Conservation (phyloP, 2,797 vertebrate species). For the Threskiornis aethiopicus region DNA sequence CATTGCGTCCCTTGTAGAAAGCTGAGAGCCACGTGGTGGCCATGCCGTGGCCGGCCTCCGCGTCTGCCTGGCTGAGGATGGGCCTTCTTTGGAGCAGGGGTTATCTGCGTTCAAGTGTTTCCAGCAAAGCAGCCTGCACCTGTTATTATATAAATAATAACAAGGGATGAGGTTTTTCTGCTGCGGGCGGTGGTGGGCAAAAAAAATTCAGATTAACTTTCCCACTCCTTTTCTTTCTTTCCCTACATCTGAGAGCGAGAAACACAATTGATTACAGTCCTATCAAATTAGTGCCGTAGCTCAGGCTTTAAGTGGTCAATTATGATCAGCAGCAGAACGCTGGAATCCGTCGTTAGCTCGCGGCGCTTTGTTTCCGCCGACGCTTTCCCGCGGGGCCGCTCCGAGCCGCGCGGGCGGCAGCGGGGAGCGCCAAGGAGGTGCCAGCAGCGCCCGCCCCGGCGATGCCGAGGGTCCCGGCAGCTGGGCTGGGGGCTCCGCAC, state of each 20-base stretch:
- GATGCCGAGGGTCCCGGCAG: background rate
- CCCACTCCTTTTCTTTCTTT: background rate
- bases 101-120: background rate
- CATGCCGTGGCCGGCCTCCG: background rate
- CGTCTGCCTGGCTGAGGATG: background rate
- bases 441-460: background rate
- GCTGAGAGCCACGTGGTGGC: background rate
- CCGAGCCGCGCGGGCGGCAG: background rate
- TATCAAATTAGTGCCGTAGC: constrained; percentile 43
- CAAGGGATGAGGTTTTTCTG: background rate
- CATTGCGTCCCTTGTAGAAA: background rate
- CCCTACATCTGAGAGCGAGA: background rate
- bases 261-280: constrained; percentile 49
- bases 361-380: background rate
- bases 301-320: constrained; percentile 55
- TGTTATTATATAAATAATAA: background rate
- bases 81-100: background rate
- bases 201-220: background rate
- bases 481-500: background rate
- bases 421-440: background rate
- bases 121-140: background rate
- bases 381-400: background rate
- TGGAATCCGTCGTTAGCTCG: background rate
- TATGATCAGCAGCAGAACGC: constrained; percentile 23
- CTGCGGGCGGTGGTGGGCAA: background rate